A percentile compares a stretch with the other conserved stretches of the same genome.
Conservation (phyloP, 2,113 vertebrate species). For the Myotis yumanensis region DNA sequence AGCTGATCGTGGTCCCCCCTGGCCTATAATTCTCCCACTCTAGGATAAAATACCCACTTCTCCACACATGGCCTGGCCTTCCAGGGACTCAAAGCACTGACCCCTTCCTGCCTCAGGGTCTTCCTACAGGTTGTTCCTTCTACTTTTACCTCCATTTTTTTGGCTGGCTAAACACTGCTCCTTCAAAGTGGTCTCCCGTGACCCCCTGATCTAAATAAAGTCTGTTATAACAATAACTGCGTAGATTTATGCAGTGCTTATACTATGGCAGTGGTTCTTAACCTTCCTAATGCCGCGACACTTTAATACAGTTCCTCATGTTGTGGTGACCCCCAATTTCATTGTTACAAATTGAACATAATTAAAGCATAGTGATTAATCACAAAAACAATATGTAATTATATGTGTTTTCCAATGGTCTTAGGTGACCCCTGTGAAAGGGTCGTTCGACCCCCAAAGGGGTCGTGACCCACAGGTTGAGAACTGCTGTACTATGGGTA, state of each 20-base stretch:
- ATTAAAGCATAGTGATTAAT: too few relatives aligned
- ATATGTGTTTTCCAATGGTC: too few relatives aligned
- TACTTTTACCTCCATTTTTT: neutral
- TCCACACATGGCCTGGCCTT: neutral
- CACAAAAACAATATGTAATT: too few relatives aligned
- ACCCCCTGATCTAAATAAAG: neutral
- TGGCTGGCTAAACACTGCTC: neutral
- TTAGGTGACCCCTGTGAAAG: too few relatives aligned
- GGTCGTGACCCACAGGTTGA: too few relatives aligned
- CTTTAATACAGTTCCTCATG: too few relatives aligned
- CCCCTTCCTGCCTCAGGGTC: neutral
- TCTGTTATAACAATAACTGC: neutral
- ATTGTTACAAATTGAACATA: too few relatives aligned
- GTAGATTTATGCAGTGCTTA: neutral
- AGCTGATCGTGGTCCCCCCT: fast-evolving
- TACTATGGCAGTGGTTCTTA: too few relatives aligned
- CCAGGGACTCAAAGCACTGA: neutral
- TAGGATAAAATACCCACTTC: neutral
- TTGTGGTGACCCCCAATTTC: too few relatives aligned
- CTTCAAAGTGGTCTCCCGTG: neutral
- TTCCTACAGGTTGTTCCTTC: neutral
- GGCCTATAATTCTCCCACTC: neutral
- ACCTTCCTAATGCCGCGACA: too few relatives aligned
- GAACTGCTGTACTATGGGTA: too few relatives aligned
- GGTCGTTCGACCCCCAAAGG: too few relatives aligned